A percentile compares a stretch with the other conserved stretches of the same genome.
phyloP scores from a whole-genome alignment of 2,113 vertebrate species.

The Syngnathus typhle region DNA sequence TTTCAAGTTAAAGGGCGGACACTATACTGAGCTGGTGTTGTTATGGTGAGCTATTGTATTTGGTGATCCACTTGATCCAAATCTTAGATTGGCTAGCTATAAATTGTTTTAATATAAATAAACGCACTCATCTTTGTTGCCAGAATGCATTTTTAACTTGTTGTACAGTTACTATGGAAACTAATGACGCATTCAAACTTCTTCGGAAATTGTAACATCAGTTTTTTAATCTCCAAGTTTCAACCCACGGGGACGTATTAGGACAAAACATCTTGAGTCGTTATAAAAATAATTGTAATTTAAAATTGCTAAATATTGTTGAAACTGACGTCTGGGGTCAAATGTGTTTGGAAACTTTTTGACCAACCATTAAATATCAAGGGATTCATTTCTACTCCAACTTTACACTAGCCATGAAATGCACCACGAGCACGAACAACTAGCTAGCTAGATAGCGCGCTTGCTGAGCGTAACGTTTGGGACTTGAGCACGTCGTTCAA shows the following conservation, averaged over 20 bases:
- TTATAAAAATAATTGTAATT: neutral
- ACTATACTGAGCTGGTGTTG: too few relatives aligned
- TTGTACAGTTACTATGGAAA: conserved; percentile 52
- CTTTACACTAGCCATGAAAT: neutral
- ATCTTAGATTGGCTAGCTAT: too few relatives aligned
- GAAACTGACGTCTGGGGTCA: too few relatives aligned
- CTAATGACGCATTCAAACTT: conserved; percentile 2
- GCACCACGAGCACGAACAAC: neutral
- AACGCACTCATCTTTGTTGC: too few relatives aligned
- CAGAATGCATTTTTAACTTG: neutral
- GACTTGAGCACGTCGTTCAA: neutral
- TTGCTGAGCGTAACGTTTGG: neutral
- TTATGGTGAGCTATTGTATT: neutral
- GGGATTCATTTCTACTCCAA: neutral
- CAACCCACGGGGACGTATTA: neutral
- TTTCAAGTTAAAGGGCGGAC: neutral
- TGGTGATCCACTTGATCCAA: neutral
- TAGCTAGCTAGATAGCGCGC: conserved; percentile 14
- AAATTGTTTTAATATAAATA: neutral
- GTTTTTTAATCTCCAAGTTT: neutral
- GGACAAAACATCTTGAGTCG: neutral
- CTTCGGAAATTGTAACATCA: neutral
- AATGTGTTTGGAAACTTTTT: neutral
- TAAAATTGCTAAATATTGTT: neutral
- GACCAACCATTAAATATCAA: neutral